Evolutionary conservation across 2,797 vertebrate species (phyloP).

Genomic region (Rhynchotus rufescens): DNA sequence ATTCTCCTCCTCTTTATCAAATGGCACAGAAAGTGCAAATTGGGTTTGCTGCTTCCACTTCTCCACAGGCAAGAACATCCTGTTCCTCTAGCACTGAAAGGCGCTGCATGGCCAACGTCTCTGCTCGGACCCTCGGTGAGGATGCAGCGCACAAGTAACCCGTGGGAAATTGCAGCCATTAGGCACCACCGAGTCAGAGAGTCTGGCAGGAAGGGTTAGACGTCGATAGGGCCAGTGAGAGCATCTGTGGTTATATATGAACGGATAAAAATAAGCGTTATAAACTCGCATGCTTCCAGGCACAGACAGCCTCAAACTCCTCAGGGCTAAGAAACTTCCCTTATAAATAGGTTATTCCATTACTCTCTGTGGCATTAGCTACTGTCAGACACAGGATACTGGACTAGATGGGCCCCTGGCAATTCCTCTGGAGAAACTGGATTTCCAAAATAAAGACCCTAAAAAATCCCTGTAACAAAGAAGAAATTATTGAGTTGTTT

Average conservation of each 20-base stretch:
- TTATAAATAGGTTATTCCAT: constrained; percentile 51
- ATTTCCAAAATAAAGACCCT: constrained; percentile 47
- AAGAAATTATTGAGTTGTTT: constrained; percentile 65
- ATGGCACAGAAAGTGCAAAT: background rate
- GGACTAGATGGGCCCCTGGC: constrained; percentile 42
- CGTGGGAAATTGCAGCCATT: background rate
- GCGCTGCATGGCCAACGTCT: background rate
- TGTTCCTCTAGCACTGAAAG: background rate
- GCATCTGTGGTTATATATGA: constrained; percentile 23
- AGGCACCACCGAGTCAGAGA: background rate
- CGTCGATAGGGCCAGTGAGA: background rate
- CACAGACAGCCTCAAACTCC: constrained; percentile 55
- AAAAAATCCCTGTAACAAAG: constrained; percentile 50
- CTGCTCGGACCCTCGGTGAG: background rate
- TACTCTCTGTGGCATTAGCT: background rate
- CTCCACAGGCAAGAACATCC: background rate
- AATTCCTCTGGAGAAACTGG: constrained; percentile 55
- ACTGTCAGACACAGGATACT: constrained; percentile 56
- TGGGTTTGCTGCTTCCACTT: background rate
- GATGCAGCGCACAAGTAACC: background rate
- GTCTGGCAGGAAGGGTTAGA: constrained; percentile 32
- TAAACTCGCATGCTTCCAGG: constrained; percentile 44
- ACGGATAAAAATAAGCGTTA: constrained; percentile 34
- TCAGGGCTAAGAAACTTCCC: constrained; percentile 37
- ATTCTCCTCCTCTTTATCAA: background rate